A percentile compares a stretch with the other conserved stretches of the same genome.
phyloP scores from a whole-genome alignment of 2,797 vertebrate species.

The Malurus leucopterus region DNA sequence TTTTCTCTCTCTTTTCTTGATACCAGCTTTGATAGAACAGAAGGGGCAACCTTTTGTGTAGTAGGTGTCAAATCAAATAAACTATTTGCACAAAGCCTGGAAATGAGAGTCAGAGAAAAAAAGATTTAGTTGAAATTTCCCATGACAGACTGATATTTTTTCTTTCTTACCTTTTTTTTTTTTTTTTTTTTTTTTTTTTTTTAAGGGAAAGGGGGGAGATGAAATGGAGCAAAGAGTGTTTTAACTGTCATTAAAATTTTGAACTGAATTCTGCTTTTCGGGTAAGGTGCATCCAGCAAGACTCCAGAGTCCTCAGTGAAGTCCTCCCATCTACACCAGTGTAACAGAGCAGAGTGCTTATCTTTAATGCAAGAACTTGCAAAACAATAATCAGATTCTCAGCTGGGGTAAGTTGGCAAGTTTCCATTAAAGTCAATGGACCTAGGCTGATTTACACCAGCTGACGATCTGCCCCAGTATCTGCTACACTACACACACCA shows the following conservation, averaged over 20 bases:
- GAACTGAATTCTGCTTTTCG: background rate
- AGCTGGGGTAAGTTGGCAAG: constrained; percentile 60
- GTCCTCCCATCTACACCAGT: constrained; percentile 14
- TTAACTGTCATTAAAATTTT: constrained; percentile 8
- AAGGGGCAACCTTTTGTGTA: constrained; percentile 71
- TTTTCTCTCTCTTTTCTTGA: constrained; percentile 68
- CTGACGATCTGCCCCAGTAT: constrained; percentile 58
- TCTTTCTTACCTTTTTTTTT: background rate
- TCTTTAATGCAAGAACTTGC: constrained; percentile 63
- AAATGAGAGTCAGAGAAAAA: constrained; percentile 47
- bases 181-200: background rate
- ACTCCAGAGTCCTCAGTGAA: background rate
- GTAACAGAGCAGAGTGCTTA: constrained; percentile 38
- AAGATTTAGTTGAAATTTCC: constrained; percentile 49
- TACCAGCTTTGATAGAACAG: constrained; percentile 68
- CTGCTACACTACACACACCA: constrained; percentile 11
- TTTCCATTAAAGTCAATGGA: constrained; percentile 66
- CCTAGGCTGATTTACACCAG: constrained; percentile 63
- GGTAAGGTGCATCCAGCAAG: background rate
- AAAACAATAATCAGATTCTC: constrained; percentile 66
- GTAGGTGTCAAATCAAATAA: constrained; percentile 72
- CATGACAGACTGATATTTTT: constrained; percentile 6
- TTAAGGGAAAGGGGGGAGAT: background rate
- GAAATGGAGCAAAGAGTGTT: constrained; percentile 22
- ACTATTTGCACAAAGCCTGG: constrained; percentile 64